A percentile compares a stretch with the other conserved stretches of the same genome.
These are phyloP conservation scores for Diorhabda sublineata DNA, from an alignment of 1,140 invertebrate genomes.

Conservation along the genomic window DNA sequence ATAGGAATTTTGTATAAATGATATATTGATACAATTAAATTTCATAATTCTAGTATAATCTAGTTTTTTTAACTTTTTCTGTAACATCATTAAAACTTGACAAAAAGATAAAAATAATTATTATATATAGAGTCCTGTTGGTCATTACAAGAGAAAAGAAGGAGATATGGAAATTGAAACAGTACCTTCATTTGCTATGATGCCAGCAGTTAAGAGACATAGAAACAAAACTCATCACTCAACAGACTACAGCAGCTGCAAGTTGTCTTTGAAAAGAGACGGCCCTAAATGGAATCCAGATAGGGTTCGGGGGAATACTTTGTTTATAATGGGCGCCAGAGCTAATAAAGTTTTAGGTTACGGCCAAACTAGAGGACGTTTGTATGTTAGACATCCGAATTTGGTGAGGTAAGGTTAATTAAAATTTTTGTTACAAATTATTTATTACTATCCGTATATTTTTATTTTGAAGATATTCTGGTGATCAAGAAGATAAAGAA, in stretches of 20 bases:
- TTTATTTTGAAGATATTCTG: constrained; percentile 57
- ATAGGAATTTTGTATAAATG: too few relatives aligned
- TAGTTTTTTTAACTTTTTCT: too few relatives aligned
- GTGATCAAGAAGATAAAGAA: constrained; percentile 77
- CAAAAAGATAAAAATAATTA: too few relatives aligned
- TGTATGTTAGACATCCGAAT: constrained; percentile 76
- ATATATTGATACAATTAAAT: too few relatives aligned
- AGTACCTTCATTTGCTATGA: constrained; percentile 32
- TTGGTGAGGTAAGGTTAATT: constrained; percentile 40
- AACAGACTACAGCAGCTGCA: constrained; percentile 35
- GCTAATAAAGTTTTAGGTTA: constrained; percentile 72
- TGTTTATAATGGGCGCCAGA: constrained; percentile 78
- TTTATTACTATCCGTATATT: neutral
- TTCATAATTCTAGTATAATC: too few relatives aligned
- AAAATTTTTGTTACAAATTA: neutral
- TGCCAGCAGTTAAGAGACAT: constrained; percentile 44
- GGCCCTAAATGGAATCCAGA: constrained; percentile 69
- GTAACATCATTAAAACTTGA: too few relatives aligned
- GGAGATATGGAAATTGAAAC: constrained; percentile 58
- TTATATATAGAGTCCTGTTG: constrained; percentile 50
- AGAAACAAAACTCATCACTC: constrained; percentile 29
- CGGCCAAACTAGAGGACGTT: constrained; percentile 66
- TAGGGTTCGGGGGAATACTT: constrained; percentile 61
- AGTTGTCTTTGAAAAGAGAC: constrained; percentile 44
- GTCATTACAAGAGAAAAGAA: constrained; percentile 57